phyloP scores from a whole-genome alignment of 2,797 vertebrate genomes.

The Parambassis ranga region DNA sequence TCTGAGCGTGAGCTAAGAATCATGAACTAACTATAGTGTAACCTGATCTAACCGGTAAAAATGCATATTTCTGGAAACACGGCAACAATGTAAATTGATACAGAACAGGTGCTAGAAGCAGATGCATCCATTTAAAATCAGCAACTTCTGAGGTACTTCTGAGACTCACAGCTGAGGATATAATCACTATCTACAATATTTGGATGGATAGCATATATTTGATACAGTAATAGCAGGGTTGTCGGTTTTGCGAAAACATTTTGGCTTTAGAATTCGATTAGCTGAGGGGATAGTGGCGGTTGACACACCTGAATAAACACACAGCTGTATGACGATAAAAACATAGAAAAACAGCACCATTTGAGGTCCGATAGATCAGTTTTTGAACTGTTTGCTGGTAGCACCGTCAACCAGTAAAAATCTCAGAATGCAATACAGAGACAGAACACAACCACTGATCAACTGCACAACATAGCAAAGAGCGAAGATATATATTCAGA shows the following conservation, averaged over 20 bases:
- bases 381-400: conserved; percentile 83
- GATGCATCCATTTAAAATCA: conserved; percentile 67
- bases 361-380: conserved; percentile 83
- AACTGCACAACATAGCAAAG: conserved; percentile 76
- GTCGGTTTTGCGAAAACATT: conserved; percentile 58
- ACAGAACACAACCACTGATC: conserved; percentile 74
- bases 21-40: conserved; percentile 39
- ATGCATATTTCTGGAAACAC: conserved; percentile 73
- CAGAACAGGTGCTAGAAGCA: conserved; percentile 64
- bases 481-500: conserved; percentile 73
- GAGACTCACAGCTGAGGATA: conserved; percentile 73
- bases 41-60: conserved; percentile 71
- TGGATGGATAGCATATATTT: conserved; percentile 76
- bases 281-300: conserved; percentile 68
- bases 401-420: conserved; percentile 84
- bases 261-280: conserved; percentile 74
- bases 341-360: conserved; percentile 87
- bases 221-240: conserved; percentile 69
- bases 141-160: conserved; percentile 76
- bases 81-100: conserved; percentile 50
- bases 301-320: conserved; percentile 74
- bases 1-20: conserved; percentile 48
- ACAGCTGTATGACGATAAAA: conserved; percentile 75
- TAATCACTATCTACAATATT: conserved; percentile 77
- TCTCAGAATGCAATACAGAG: conserved; percentile 75